Conservation (phyloP, 2,797 vertebrate species). For the Phataginus tricuspis region DNA sequence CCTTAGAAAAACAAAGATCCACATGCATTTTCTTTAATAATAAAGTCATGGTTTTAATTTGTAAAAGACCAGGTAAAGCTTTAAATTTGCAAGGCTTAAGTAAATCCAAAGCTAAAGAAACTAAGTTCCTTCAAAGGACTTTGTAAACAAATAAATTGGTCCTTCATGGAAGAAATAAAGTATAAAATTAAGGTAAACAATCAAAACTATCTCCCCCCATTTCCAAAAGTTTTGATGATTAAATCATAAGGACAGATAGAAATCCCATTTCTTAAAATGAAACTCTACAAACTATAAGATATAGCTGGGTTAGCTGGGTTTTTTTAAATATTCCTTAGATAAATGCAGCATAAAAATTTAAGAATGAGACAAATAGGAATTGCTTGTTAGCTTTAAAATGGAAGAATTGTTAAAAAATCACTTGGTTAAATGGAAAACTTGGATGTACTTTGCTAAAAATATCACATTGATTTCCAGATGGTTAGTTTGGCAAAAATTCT, state of each 20-base stretch:
- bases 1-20: not conserved
- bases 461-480: constrained; percentile 54
- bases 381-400: not conserved
- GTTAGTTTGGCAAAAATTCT: constrained; percentile 54
- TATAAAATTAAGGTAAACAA: not conserved
- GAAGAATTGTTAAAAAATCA: not conserved
- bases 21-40: not conserved
- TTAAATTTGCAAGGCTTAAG: not conserved
- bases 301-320: not conserved
- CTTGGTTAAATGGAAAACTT: constrained; percentile 22
- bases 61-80: not conserved
- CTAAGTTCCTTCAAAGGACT: not conserved
- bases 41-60: not conserved
- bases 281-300: not conserved
- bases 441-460: constrained; percentile 54
- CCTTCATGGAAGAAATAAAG: constrained; percentile 5
- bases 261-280: not conserved
- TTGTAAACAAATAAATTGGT: not conserved
- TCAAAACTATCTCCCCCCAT: not conserved
- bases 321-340: not conserved
- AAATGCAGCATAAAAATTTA: not conserved
- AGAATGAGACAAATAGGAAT: not conserved
- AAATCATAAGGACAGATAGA: not conserved
- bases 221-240: constrained; percentile 4
- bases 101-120: not conserved